Conservation (phyloP, 1,140 invertebrate species). For the Drosophila teissieri region DNA sequence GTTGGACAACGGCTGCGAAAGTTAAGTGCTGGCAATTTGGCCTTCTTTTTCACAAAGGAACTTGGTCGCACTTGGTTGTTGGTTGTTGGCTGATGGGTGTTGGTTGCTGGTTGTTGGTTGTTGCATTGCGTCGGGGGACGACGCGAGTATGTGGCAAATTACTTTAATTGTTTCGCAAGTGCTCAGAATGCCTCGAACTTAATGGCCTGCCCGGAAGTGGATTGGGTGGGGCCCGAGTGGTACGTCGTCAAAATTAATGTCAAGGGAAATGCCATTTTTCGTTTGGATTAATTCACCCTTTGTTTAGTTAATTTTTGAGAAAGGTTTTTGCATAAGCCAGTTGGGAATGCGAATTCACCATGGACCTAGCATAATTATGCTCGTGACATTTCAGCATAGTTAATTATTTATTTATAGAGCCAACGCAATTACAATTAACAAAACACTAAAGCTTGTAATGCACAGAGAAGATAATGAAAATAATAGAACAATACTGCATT, state of each 20-base stretch:
- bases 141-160: slow-evolving; percentile 75
- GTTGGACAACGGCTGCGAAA: slow-evolving; percentile 60
- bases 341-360: slow-evolving; percentile 15
- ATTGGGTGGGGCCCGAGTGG: slow-evolving; percentile 46
- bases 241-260: slow-evolving; percentile 68
- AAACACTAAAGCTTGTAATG: background rate
- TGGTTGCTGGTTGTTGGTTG: slow-evolving; percentile 6
- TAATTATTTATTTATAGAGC: slow-evolving; percentile 4
- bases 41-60: slow-evolving; percentile 53
- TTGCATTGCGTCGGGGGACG: slow-evolving; percentile 66
- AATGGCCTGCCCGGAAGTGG: slow-evolving; percentile 62
- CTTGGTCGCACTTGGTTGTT: slow-evolving; percentile 21
- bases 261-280: slow-evolving; percentile 67
- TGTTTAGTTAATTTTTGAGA: slow-evolving; percentile 75
- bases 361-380: slow-evolving; percentile 16
- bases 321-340: slow-evolving; percentile 42
- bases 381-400: background rate
- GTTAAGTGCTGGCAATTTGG: slow-evolving; percentile 75
- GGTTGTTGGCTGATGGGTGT: slow-evolving; percentile 2
- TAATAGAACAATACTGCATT: background rate
- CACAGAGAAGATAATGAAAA: background rate
- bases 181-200: slow-evolving; percentile 73
- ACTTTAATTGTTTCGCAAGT: slow-evolving; percentile 82
- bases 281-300: slow-evolving; percentile 74
- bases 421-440: background rate